Percentiles rank a stretch among this genome's conserved stretches.
Evolutionary conservation across 1,140 invertebrate genomes (phyloP).

Genomic region (Musca vetustissima): DNA sequence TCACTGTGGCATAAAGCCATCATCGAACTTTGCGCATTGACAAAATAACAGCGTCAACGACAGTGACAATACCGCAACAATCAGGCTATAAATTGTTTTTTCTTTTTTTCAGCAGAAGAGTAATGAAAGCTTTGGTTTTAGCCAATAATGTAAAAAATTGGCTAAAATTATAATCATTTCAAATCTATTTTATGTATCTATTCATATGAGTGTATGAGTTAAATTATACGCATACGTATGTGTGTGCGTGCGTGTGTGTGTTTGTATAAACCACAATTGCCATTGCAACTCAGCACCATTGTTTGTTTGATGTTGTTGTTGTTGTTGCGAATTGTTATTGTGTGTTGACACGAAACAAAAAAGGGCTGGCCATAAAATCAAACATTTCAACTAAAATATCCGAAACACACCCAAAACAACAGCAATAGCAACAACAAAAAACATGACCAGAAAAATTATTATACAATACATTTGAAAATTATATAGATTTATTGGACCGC

Average conservation of each 20-base stretch:
- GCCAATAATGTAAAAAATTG: constrained; percentile 8
- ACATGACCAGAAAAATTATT: constrained; percentile 1
- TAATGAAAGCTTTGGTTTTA: too few species aligned
- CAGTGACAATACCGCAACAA: too few species aligned
- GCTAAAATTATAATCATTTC: constrained; percentile 12
- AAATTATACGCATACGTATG: neutral
- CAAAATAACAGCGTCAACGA: too few species aligned
- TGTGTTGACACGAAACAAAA: constrained; percentile 22
- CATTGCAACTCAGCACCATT: too few species aligned
- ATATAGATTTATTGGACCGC: constrained; percentile 19
- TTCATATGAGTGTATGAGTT: neutral
- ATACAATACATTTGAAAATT: neutral
- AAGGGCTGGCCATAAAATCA: neutral
- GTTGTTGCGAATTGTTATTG: constrained; percentile 8
- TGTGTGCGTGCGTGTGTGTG: too few species aligned
- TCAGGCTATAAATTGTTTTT: too few species aligned
- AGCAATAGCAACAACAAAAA: too few species aligned
- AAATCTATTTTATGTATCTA: neutral
- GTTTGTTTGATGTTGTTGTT: neutral
- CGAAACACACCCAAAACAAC: neutral
- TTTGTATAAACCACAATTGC: neutral
- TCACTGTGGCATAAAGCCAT: too few species aligned
- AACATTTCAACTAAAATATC: constrained; percentile 18
- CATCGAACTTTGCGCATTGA: too few species aligned
- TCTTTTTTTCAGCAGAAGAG: too few species aligned